A percentile compares a stretch with the other conserved stretches of the same genome.
Evolutionary conservation across 2,797 vertebrate genomes (phyloP).

Genomic region (Ibycter americanus): DNA sequence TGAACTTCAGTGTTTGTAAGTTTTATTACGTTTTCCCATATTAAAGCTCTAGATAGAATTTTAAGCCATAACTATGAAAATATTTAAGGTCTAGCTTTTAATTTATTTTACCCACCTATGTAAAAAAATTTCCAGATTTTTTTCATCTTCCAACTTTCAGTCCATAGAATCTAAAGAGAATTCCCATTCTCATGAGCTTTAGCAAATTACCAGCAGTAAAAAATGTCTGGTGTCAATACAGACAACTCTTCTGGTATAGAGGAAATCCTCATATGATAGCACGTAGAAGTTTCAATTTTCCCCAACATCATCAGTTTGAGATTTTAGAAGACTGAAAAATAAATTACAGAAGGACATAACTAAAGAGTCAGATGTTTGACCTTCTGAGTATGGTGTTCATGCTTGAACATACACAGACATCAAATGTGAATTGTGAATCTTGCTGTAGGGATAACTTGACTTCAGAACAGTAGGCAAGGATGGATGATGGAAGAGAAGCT

Average conservation of each 20-base stretch:
- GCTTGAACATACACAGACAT: neutral
- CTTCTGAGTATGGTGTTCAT: no score
- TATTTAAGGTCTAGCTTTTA: neutral
- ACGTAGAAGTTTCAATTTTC: neutral
- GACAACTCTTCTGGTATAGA: neutral
- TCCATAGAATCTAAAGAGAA: neutral
- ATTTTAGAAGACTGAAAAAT: neutral
- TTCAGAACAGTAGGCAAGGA: neutral
- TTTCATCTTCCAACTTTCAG: neutral
- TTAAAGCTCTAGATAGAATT: neutral
- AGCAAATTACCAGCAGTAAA: neutral
- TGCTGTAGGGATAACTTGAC: neutral
- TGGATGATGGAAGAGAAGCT: neutral
- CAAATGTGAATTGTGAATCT: neutral
- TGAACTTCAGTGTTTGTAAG: neutral
- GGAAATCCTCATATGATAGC: neutral
- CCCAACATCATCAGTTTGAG: neutral
- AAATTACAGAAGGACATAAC: neutral
- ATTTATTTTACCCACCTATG: neutral
- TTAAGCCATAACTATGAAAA: neutral
- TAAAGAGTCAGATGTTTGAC: neutral
- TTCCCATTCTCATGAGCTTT: neutral
- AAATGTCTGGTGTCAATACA: neutral
- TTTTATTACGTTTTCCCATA: neutral
- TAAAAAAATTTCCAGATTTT: neutral